Conservation (phyloP, 2,888 invertebrate genomes). For the Acrocyrtus sp. region DNA sequence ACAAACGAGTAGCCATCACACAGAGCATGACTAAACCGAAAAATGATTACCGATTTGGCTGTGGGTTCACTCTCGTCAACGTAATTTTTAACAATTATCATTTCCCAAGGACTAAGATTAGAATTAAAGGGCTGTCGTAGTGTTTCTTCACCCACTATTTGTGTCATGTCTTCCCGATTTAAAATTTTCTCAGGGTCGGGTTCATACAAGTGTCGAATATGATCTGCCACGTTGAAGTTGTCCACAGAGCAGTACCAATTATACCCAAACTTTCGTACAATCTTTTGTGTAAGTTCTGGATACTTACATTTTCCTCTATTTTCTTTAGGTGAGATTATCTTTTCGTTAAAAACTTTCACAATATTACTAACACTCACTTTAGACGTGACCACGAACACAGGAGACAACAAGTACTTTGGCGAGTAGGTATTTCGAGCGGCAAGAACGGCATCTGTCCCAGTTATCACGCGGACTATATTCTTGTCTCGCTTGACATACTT, state of each 20-base stretch:
- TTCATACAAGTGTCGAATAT: conserved; percentile 16
- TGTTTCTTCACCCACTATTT: neutral
- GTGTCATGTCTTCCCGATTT: neutral
- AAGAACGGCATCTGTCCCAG: neutral
- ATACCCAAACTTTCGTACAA: conserved; percentile 38
- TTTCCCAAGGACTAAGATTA: conserved; percentile 25
- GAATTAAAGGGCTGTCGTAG: conserved; percentile 12
- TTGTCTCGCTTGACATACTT: neutral
- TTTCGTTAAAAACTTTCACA: neutral
- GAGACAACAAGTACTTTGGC: neutral
- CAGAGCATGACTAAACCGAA: conserved; percentile 31
- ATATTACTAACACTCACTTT: neutral
- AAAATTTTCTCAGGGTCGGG: conserved; percentile 11
- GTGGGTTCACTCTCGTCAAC: neutral
- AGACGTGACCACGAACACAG: neutral
- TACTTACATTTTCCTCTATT: conserved; percentile 8
- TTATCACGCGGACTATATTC: neutral
- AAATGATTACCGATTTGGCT: conserved; percentile 28
- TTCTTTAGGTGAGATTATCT: neutral
- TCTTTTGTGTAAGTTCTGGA: conserved; percentile 36
- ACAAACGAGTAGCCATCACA: conserved; percentile 30
- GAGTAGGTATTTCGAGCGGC: neutral
- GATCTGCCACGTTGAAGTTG: conserved; percentile 26
- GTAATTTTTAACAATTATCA: conserved; percentile 29
- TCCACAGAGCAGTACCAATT: conserved; percentile 34